Evolutionary conservation across 1,140 invertebrate species (phyloP).

Genomic region (Vanessa atalanta): DNA sequence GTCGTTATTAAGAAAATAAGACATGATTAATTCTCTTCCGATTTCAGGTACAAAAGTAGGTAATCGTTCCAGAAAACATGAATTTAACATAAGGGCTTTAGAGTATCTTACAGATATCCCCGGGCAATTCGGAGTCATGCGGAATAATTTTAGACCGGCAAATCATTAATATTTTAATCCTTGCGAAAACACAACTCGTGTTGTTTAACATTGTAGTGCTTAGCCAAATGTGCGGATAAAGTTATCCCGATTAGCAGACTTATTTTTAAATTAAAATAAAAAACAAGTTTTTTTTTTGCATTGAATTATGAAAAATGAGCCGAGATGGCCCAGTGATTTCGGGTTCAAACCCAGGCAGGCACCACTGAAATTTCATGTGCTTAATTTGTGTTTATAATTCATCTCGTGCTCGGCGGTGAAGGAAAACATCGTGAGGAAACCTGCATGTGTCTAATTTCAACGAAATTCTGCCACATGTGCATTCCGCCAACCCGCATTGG

Average conservation of each 20-base stretch:
- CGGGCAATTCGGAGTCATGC: conserved; percentile 31
- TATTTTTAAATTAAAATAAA: neutral
- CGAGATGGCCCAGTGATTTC: no score
- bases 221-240: conserved; percentile 6
- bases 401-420: no score
- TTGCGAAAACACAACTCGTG: conserved; percentile 4
- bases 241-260: neutral
- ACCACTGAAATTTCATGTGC: no score
- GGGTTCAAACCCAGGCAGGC: no score
- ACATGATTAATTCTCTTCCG: neutral
- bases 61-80: conserved; percentile 18
- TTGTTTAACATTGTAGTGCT: neutral
- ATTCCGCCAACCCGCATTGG: no score
- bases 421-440: no score
- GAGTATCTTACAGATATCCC: conserved; percentile 30
- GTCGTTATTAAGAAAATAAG: neutral
- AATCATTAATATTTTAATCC: conserved; percentile 32
- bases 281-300: neutral
- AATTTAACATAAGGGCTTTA: conserved; percentile 25
- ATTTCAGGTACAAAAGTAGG: neutral
- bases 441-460: no score
- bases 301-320: no score
- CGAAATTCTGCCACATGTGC: no score
- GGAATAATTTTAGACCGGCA: conserved; percentile 37
- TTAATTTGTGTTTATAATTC: no score